Base-by-base conservation (phyloP, 2,888 invertebrate genomes). In the Campoplex nolae region DNA sequence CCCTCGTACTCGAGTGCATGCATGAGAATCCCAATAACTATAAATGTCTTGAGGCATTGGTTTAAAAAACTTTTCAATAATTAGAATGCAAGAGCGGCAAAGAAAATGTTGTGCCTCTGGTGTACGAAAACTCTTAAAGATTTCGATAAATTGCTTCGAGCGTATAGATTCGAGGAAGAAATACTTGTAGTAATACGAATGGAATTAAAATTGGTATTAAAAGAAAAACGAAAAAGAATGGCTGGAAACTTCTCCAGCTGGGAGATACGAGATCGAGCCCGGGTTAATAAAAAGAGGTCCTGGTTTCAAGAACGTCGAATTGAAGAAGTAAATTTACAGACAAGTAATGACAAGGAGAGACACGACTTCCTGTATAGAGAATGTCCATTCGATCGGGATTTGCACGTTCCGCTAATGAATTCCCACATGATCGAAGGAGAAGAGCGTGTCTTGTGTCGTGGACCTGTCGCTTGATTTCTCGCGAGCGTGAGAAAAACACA, bases 361-460 rank as follows among this genome's bases (percentile, higher is more conserved):
- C 68, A 51, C 28, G 45, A 73, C 68, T 87, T 77, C 73, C 77
- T 77, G 78, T 51, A 75, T 67, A 67, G 48, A n/a, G 28, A 51
- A 74, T 82, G 87, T 75, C 78, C 48, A 42, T 18, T 77, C 58
- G 86, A 81, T 70, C 70, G 62, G 65, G 75, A 48, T 16, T 13
- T 56, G 84, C 78, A 77, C 81, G 80, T 80, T 78, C 83, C 67
- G 87, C 87, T 87, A 87, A 87, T 87, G 87, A 87, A 87, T 87
- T 87, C 87, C 42, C 62, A 75, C 65, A 79, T 62, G 78, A 84
- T 82, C 82, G 82, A 62, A 62, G 58, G 82, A 48, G 38, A 85
- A 74, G 56, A 82, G 68, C 16, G 32, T 28, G 48, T 68, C 42
- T 74, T 23, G 28, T 62, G 35, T 70, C 45, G 62, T 42, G 81